A percentile compares a stretch with the other conserved stretches of the same genome.
phyloP scores from a whole-genome alignment of 1,140 invertebrate genomes.

The Drosophila nikananu region DNA sequence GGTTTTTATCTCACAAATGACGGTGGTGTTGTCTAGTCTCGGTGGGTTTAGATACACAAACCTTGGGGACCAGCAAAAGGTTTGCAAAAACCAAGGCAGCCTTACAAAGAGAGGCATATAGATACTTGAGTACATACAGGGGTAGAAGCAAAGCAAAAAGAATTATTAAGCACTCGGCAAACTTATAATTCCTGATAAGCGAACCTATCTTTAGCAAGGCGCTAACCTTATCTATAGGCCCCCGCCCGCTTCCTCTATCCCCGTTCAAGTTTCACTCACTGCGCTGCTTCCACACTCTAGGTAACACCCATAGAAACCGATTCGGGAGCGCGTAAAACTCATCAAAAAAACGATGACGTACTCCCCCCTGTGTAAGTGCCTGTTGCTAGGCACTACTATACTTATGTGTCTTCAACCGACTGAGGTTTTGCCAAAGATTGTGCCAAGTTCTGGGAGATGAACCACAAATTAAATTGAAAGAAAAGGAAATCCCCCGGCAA shows the following conservation, averaged over 20 bases:
- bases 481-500: background rate
- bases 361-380: slow-evolving; percentile 14
- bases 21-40: slow-evolving; percentile 14
- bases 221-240: slow-evolving; percentile 59
- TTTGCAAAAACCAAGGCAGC: slow-evolving; percentile 26
- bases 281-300: slow-evolving; percentile 40
- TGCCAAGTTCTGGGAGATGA: slow-evolving; percentile 6
- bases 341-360: slow-evolving; percentile 38
- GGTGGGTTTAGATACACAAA: slow-evolving; percentile 24
- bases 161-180: slow-evolving; percentile 65
- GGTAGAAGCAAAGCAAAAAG: slow-evolving; percentile 29
- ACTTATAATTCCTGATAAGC: slow-evolving; percentile 72
- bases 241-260: background rate
- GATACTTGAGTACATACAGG: background rate
- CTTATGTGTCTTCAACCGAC: background rate
- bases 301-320: slow-evolving; percentile 55
- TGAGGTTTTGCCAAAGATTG: background rate
- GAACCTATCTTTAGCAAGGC: slow-evolving; percentile 52
- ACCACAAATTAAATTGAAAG: background rate
- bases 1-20: slow-evolving; percentile 27
- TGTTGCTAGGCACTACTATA: slow-evolving; percentile 38
- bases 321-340: slow-evolving; percentile 23
- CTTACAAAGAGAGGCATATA: background rate
- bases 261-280: slow-evolving; percentile 3
- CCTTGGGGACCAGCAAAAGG: slow-evolving; percentile 16